These are phyloP conservation scores for Andrena marginata DNA, from an alignment of 2,888 invertebrate species.

Conservation along the genomic window DNA sequence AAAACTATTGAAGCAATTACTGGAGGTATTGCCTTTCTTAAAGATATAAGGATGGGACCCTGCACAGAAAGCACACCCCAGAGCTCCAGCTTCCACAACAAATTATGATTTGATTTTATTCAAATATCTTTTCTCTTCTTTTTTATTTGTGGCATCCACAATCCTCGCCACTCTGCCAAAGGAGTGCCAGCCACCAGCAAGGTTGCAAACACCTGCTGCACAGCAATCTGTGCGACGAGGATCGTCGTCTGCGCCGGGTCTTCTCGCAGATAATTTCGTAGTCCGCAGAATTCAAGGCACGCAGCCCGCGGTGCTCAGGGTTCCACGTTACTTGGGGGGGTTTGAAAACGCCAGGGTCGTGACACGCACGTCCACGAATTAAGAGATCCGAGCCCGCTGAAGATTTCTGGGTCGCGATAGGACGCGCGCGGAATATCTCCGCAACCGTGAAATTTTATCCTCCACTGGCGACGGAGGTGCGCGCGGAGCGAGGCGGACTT, in stretches of 20 bases:
- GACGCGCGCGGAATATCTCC: conserved; percentile 34
- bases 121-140: no score
- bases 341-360: conserved; percentile 17
- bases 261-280: conserved; percentile 20
- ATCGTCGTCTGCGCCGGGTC: background rate
- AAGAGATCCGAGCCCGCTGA: conserved; percentile 36
- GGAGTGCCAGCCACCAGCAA: background rate
- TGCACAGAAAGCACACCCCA: no score
- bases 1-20: no score
- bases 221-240: background rate
- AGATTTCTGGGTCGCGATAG: conserved; percentile 52
- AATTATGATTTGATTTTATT: no score
- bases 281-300: conserved; percentile 30
- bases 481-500: background rate
- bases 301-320: background rate
- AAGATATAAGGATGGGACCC: no score
- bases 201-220: background rate
- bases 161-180: no score
- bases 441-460: conserved; percentile 44
- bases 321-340: conserved; percentile 31
- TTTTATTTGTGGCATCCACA: no score
- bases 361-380: conserved; percentile 34
- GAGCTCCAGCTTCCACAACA: no score
- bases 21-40: no score
- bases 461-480: conserved; percentile 11